These are phyloP conservation scores for Ophion obscuratus DNA, from an alignment of 2,888 invertebrate species.

Conservation along the genomic window DNA sequence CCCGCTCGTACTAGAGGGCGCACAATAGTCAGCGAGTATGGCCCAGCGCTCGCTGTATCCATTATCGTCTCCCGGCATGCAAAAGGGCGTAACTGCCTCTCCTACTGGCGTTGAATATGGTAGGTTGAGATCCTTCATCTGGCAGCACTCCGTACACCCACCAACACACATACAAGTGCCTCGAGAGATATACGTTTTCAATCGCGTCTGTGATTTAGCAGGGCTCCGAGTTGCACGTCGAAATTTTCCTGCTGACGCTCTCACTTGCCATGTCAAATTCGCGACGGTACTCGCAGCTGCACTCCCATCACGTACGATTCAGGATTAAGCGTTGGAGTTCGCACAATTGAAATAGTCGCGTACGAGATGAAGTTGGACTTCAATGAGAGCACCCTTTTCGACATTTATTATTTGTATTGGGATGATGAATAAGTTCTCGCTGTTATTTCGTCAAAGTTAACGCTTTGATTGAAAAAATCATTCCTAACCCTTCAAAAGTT, in stretches of 20 bases:
- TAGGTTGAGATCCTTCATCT: not conserved
- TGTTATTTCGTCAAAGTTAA: too few species aligned
- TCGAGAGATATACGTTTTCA: slow-evolving; percentile 15
- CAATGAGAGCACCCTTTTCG: not conserved
- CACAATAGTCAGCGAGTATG: slow-evolving; percentile 21
- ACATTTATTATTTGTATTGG: not conserved
- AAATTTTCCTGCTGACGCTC: slow-evolving; percentile 43
- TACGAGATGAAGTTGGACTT: not conserved
- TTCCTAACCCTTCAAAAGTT: too few species aligned
- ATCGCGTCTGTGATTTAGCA: slow-evolving; percentile 17
- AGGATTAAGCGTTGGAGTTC: slow-evolving; percentile 43
- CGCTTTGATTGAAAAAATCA: too few species aligned
- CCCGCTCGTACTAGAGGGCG: slow-evolving; percentile 26
- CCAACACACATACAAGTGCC: not conserved
- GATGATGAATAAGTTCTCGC: too few species aligned
- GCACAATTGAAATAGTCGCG: slow-evolving; percentile 32
- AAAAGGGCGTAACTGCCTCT: not conserved
- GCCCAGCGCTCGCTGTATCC: too few species aligned
- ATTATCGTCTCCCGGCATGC: not conserved
- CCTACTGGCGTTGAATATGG: not conserved
- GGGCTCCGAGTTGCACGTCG: slow-evolving; percentile 17
- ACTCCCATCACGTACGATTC: slow-evolving; percentile 50
- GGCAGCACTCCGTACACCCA: not conserved
- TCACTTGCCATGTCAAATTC: slow-evolving; percentile 35
- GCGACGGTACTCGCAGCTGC: slow-evolving; percentile 45